Conservation (phyloP, 2,797 vertebrate genomes). For the Sebastes vulpes region DNA sequence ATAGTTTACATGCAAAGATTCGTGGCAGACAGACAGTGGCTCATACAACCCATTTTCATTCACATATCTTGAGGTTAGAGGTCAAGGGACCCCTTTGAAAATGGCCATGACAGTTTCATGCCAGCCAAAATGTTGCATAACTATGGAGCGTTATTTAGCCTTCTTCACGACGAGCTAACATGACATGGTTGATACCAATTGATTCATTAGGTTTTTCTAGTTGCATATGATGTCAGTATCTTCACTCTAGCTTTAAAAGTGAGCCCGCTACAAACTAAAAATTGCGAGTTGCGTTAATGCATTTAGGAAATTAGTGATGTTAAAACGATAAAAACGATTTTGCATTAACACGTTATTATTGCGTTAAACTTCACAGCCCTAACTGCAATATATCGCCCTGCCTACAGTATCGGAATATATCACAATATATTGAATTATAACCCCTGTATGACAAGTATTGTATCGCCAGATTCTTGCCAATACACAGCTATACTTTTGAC, state of each 20-base stretch:
- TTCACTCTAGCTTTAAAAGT: neutral
- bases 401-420: neutral
- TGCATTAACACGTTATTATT: neutral
- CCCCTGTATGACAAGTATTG: no score
- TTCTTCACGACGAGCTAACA: no score
- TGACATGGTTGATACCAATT: no score
- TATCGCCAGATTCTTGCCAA: neutral
- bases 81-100: no score
- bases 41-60: no score
- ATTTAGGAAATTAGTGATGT: neutral
- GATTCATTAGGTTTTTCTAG: no score
- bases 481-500: neutral
- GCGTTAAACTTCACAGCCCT: neutral
- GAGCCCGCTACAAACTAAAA: neutral
- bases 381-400: neutral
- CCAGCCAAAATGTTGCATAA: no score
- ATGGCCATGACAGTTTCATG: no score
- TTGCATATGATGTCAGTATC: neutral
- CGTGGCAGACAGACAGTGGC: no score
- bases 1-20: neutral
- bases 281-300: neutral
- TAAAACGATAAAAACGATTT: neutral
- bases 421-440: no score
- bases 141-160: no score
- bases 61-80: no score